Evolutionary conservation across 2,888 invertebrate species (phyloP).

Genomic region (Bhutanitis thaidina): DNA sequence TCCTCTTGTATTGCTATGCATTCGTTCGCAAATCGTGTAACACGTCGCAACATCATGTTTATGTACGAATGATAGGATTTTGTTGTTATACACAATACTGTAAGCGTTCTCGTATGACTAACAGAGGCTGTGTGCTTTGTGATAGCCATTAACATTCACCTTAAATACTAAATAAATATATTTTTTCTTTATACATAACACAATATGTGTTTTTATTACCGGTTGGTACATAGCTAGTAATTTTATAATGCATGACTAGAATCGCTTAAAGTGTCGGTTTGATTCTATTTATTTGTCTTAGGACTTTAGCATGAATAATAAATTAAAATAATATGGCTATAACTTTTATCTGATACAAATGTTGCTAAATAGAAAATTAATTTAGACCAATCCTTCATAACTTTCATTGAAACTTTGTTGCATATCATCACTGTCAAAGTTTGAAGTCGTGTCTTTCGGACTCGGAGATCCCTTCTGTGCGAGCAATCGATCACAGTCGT

Average conservation of each 20-base stretch:
- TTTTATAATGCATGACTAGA: constrained; percentile 19
- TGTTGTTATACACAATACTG: neutral
- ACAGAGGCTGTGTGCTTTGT: neutral
- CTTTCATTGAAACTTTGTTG: constrained; percentile 61
- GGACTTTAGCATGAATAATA: too few relatives aligned
- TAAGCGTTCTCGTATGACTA: neutral
- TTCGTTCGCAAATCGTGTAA: too few relatives aligned
- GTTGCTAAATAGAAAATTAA: neutral
- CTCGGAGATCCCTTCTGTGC: constrained; percentile 53
- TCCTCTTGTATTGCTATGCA: too few relatives aligned
- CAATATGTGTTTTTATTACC: too few relatives aligned
- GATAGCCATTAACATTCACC: neutral
- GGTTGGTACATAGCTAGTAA: neutral
- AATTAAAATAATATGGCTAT: too few relatives aligned
- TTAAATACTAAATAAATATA: neutral
- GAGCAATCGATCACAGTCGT: constrained; percentile 64
- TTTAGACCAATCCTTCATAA: constrained; percentile 59
- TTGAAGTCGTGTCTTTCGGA: constrained; percentile 42
- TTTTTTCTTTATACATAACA: too few relatives aligned
- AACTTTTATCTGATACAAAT: too few relatives aligned
- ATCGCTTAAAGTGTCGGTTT: constrained; percentile 15
- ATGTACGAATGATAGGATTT: too few relatives aligned
- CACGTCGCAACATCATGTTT: too few relatives aligned
- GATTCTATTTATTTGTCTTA: neutral
- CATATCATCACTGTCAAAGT: constrained; percentile 58